Evolutionary conservation across 2,888 invertebrate species (phyloP), one percentile per base, ranked within the genome.

Genomic region (Lasioglossum leucozonium): DNA sequence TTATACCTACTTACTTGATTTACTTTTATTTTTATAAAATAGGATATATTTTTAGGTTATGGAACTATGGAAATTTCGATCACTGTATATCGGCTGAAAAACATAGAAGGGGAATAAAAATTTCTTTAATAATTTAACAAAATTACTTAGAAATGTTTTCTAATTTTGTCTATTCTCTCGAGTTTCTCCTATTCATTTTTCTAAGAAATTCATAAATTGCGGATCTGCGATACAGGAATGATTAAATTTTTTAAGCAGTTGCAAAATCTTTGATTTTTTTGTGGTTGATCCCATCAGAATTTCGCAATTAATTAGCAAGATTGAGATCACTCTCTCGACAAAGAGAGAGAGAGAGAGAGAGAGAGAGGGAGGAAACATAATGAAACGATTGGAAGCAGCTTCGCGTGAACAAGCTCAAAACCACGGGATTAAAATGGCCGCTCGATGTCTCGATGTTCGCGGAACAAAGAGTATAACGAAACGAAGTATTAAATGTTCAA

Each of bases 401-500:
- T 62, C 40, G 58, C 73, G 78, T 69, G 77, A 77, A 79, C 79
- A 74, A 81, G 37, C 84, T 82, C 85, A 71, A 77, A 82, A 26
- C 37, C 55, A 55, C 76, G 73, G 42, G 69, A 71, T 40, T 26
- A 40, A 82, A 82, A 82, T 78, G 62, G 82, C 73, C 67, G 51
- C 34, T 65, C 82, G 78, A 76, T 85, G 85, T 87, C 34, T 85
- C 44, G 11, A 82, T 82, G 82, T 85, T 76, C 34, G 78, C 72
- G 81, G 74, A 77, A 71, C 74, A 72, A 58, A 72, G 71, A 47
- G 62, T 65, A 67, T 47, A 37, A 73, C 47, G 22, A 72, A 77
- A 79, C 47, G 42, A 34, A 58, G 69, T 81, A 78, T 81, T 81
- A 81, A 76, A 81, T 84, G 83, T 84, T 84, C 83, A 71, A 79